Evolutionary conservation across 2,113 vertebrate genomes (phyloP).

Genomic region (Gambusia holbrooki): DNA sequence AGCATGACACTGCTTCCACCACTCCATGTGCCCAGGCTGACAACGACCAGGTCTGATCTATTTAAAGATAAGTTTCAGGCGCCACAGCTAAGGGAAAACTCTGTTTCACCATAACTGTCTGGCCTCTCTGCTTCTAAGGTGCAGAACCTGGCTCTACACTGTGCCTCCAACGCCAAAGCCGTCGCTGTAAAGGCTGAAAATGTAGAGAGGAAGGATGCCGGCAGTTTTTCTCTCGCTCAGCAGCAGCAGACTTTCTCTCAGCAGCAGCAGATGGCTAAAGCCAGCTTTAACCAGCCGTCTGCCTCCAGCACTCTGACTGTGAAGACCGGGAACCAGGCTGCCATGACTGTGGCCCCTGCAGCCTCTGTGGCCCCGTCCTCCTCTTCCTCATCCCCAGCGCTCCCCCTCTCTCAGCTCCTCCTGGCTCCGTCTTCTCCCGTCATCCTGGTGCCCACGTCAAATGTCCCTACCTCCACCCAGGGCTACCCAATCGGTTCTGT

Average conservation of each 20-base stretch:
- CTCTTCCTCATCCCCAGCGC: constrained; percentile 76
- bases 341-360: constrained; percentile 61
- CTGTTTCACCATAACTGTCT: background rate
- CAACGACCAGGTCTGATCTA: constrained; percentile 87
- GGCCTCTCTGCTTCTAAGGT: constrained; percentile 51
- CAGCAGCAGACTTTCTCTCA: constrained; percentile 83
- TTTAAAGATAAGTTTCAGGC: background rate
- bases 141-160: constrained; percentile 83
- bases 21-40: constrained; percentile 86
- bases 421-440: constrained; percentile 86
- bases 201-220: constrained; percentile 79
- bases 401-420: constrained; percentile 88
- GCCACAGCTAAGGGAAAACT: background rate
- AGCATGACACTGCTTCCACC: constrained; percentile 87
- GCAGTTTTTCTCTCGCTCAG: constrained; percentile 86
- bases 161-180: constrained; percentile 68
- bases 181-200: constrained; percentile 78
- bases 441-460: constrained; percentile 81
- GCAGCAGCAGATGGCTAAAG: constrained; percentile 82
- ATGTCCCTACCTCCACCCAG: constrained; percentile 76
- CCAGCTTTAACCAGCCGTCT: constrained; percentile 66
- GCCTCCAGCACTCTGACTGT: constrained; percentile 55
- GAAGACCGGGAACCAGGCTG: constrained; percentile 70
- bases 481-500: constrained; percentile 87
- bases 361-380: constrained; percentile 64